Evolutionary conservation across 2,113 vertebrate genomes (phyloP), one percentile per base, ranked within the genome.

Genomic region (Podiceps cristatus): DNA sequence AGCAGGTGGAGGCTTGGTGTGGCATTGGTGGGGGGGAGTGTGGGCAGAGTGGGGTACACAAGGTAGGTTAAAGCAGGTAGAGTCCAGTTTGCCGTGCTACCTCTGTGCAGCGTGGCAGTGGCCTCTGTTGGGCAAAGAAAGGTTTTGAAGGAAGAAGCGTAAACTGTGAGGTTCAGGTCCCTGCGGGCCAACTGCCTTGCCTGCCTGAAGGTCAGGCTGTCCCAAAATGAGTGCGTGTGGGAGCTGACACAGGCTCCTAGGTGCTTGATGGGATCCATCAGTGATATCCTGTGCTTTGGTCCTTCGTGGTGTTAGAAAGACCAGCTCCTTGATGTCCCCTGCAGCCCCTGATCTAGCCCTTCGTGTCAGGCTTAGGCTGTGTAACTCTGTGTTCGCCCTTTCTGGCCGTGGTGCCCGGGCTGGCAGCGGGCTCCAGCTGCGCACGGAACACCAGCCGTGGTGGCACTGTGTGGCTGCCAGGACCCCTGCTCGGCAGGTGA

Each of bases 391-490:
- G 0, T 53, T 59, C 23, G 10, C 2, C 35, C 7, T 17, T 25
- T 6, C 27, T 18, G 59, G 13, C 47, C 1, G 2, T 8, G 7
- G 42, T 28, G 87, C 19, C 7, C 11, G 0, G 2, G 27, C 1
- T 12, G 20, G 42, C 15, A 1, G 29, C 1, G 45, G 22, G 5
- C 42, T 82, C 33, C 42, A 72, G 72, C 67, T 11, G 67, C 14
- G 0, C 2, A 22, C 0, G 0, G 9, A 75, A 28, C 7, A 3
- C 20, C 2, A 3, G 28, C 35, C 1, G 0, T 11, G 31, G 7
- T 5, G 42, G 37, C 3, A 0, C 18, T 3, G 27, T 28, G 33
- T 28, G 0, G 11, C 17, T 53, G 62, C 37, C 0, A 4, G 18
- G 72, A 8, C 17, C 18, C 22, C 11, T 11, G 50, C 42, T 58